Evolutionary conservation across 2,113 vertebrate genomes (phyloP).

Genomic region (Tympanuchus pallidicinctus): DNA sequence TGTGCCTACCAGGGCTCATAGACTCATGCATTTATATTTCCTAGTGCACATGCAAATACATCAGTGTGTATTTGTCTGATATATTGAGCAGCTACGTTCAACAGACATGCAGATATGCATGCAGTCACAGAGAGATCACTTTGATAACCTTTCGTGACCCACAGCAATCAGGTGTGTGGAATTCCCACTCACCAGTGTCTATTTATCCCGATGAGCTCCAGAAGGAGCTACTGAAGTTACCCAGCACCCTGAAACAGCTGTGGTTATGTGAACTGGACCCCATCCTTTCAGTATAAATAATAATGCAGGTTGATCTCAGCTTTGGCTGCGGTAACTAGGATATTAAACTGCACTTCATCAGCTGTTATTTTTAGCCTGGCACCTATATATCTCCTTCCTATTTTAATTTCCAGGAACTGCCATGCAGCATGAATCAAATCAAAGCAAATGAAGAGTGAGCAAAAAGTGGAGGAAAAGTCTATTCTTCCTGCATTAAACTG

Average conservation of each 20-base stretch:
- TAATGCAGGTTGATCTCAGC: neutral
- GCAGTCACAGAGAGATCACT: neutral
- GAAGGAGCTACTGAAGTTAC: neutral
- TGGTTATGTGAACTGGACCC: neutral
- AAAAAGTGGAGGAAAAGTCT: neutral
- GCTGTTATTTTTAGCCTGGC: slow-evolving; percentile 14
- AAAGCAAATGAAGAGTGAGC: neutral
- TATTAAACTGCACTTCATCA: neutral
- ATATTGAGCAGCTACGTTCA: neutral
- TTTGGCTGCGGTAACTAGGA: neutral
- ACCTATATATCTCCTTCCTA: neutral
- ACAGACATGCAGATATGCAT: neutral
- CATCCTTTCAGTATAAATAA: neutral
- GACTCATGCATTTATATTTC: neutral
- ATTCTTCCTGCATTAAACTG: neutral
- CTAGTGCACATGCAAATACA: rapidly evolving
- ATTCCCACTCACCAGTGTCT: neutral
- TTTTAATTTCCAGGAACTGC: slow-evolving; percentile 21
- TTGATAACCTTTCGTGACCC: neutral
- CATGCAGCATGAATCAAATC: neutral
- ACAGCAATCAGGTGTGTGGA: neutral
- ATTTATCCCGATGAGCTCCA: neutral
- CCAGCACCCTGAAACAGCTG: neutral
- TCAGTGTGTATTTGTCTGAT: neutral
- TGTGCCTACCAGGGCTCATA: neutral